phyloP scores from a whole-genome alignment of 2,888 invertebrate genomes.

The Apamea crenata region DNA sequence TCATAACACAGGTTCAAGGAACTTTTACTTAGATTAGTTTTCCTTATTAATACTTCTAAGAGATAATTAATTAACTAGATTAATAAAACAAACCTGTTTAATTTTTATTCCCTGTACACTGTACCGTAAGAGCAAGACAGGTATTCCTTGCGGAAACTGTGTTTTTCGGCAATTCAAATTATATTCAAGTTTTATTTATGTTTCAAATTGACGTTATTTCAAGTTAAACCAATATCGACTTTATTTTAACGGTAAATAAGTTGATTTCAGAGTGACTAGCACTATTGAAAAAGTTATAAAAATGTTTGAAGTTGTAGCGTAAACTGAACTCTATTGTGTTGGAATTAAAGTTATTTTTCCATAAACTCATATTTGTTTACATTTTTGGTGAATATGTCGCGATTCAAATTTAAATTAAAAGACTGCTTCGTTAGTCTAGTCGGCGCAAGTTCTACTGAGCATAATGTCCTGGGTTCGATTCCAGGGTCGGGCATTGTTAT shows the following conservation, averaged over 20 bases:
- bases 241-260: too few relatives aligned
- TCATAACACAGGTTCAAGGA: neutral
- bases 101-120: neutral
- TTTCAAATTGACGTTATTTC: too few relatives aligned
- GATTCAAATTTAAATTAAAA: neutral
- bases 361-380: too few relatives aligned
- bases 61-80: neutral
- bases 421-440: neutral
- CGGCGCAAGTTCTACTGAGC: neutral
- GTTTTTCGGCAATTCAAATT: neutral
- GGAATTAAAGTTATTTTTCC: too few relatives aligned
- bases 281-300: too few relatives aligned
- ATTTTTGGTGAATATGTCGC: too few relatives aligned
- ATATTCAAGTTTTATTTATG: too few relatives aligned
- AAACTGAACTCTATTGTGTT: too few relatives aligned
- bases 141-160: neutral
- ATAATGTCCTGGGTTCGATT: neutral
- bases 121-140: neutral
- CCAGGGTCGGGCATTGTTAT: neutral
- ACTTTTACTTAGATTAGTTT: slow-evolving; percentile 8
- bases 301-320: too few relatives aligned
- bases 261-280: too few relatives aligned
- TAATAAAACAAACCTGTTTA: neutral
- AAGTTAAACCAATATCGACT: too few relatives aligned
- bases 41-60: slow-evolving; percentile 14